Conservation (phyloP, 2,797 vertebrate genomes). For the Chromis chromis region DNA sequence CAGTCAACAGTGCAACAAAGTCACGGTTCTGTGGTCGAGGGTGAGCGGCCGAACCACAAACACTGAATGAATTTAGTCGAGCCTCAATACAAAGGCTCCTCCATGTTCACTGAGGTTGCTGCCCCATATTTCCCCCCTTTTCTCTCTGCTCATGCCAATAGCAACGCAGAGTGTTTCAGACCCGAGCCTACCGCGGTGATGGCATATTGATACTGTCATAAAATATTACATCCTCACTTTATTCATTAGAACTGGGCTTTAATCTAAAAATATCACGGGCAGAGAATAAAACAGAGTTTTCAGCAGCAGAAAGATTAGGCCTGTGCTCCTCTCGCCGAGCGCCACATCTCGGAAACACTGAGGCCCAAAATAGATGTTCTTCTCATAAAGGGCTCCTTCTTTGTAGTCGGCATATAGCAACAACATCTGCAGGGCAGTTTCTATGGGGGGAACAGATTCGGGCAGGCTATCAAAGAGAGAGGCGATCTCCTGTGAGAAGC, state of each 20-base stretch:
- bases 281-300: constrained; percentile 84
- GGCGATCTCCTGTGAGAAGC: constrained; percentile 84
- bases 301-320: constrained; percentile 76
- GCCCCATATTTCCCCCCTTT: constrained; percentile 24
- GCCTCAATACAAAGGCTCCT: constrained; percentile 55
- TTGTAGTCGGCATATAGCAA: constrained; percentile 87
- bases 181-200: constrained; percentile 68
- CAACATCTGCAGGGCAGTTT: constrained; percentile 90
- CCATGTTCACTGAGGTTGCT: constrained; percentile 47
- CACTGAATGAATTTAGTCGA: constrained; percentile 64
- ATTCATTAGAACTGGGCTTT: constrained; percentile 83
- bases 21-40: constrained; percentile 65
- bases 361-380: constrained; percentile 85
- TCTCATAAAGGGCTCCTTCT: constrained; percentile 89
- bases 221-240: constrained; percentile 84
- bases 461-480: constrained; percentile 88
- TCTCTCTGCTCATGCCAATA: constrained; percentile 72
- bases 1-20: constrained; percentile 80
- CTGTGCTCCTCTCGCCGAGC: constrained; percentile 77
- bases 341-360: constrained; percentile 81
- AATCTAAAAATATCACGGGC: constrained; percentile 87
- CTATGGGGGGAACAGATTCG: constrained; percentile 84
- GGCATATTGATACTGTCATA: constrained; percentile 83
- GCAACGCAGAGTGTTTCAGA: constrained; percentile 57
- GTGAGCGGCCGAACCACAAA: constrained; percentile 53